Evolutionary conservation across 2,888 invertebrate species (phyloP).

Genomic region (Lymantria dispar): DNA sequence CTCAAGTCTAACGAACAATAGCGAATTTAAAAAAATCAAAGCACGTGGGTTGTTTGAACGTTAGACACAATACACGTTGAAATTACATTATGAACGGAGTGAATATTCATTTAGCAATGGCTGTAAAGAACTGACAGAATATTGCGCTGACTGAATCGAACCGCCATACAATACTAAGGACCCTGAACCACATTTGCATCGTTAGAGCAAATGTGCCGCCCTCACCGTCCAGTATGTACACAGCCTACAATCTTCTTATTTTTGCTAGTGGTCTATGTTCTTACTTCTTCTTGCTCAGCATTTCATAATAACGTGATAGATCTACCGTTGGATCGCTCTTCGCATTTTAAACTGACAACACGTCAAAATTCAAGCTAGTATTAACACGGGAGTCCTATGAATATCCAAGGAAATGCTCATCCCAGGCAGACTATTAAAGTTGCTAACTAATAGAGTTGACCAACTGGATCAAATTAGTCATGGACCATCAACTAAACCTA

Average conservation of each 20-base stretch:
- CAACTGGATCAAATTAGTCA: no score
- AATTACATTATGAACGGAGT: constrained; percentile 23
- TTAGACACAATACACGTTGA: constrained; percentile 15
- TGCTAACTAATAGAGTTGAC: no score
- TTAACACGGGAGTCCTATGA: no score
- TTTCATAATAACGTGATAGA: no score
- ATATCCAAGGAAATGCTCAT: no score
- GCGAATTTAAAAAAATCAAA: constrained; percentile 8
- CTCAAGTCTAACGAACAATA: not conserved
- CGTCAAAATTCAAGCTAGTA: no score
- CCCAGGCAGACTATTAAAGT: no score
- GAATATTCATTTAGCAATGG: constrained; percentile 33
- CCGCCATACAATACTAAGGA: constrained; percentile 44
- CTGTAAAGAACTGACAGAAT: constrained; percentile 31
- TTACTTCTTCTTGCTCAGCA: no score
- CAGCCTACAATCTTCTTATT: not conserved
- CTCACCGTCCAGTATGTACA: constrained; percentile 17
- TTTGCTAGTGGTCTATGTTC: no score
- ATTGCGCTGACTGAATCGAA: constrained; percentile 39
- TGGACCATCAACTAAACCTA: no score
- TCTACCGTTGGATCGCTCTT: no score
- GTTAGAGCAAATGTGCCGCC: constrained; percentile 27
- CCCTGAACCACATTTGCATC: constrained; percentile 56
- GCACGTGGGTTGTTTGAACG: constrained; percentile 12
- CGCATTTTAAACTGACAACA: no score